Evolutionary conservation across 2,797 vertebrate species (phyloP).

Genomic region (Rhinoraja longicauda): DNA sequence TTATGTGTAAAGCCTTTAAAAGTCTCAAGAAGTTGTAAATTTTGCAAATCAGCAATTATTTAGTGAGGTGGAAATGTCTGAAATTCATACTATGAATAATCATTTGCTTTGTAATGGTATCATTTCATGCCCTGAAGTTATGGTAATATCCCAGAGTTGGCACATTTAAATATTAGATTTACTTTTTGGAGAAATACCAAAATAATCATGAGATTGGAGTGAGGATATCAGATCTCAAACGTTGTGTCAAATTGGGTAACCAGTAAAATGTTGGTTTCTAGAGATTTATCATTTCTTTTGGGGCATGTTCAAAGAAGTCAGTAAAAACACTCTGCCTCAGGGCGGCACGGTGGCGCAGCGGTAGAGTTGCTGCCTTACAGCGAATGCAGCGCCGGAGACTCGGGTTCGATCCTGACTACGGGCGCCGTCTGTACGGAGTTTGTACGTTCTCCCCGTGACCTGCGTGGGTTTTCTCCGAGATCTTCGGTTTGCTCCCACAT

Average conservation of each 20-base stretch:
- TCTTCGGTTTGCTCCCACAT: too few species aligned
- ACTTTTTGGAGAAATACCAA: not conserved
- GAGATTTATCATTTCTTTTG: not conserved
- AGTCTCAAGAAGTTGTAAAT: not conserved
- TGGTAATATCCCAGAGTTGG: constrained; percentile 25
- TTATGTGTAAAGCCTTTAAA: not conserved
- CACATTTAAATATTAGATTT: not conserved
- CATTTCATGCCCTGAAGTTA: not conserved
- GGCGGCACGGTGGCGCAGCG: too few species aligned
- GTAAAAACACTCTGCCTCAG: constrained; percentile 14
- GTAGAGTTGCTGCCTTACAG: too few species aligned
- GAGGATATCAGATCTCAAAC: not conserved
- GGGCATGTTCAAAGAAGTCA: not conserved
- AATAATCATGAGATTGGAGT: not conserved
- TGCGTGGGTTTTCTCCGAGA: too few species aligned
- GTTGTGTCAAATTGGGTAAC: not conserved
- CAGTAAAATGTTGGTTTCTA: not conserved
- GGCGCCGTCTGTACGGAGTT: too few species aligned
- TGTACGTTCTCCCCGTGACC: too few species aligned
- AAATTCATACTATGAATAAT: not conserved
- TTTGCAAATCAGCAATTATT: not conserved
- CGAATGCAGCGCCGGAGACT: too few species aligned
- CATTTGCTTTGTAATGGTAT: not conserved
- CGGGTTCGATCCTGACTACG: too few species aligned
- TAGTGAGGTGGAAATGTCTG: not conserved